Conservation (phyloP, 2,888 invertebrate genomes). For the Hirtodrosophila cameraria region DNA sequence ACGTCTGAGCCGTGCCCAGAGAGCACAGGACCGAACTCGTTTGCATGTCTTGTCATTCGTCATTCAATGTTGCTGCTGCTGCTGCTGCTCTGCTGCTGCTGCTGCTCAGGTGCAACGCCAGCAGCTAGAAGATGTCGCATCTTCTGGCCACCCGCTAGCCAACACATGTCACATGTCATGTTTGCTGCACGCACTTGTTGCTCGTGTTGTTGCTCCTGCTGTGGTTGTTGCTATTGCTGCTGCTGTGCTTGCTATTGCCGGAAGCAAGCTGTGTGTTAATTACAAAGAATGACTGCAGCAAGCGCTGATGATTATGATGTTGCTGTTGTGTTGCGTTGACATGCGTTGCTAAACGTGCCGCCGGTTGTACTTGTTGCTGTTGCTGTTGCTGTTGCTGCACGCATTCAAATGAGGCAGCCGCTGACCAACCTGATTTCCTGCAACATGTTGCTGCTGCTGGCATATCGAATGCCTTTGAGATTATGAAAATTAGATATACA, state of each 20-base stretch:
- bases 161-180: constrained; percentile 75
- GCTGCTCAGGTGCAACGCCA: constrained; percentile 73
- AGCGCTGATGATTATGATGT: constrained; percentile 63
- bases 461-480: constrained; percentile 59
- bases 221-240: constrained; percentile 12
- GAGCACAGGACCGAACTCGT: constrained; percentile 55
- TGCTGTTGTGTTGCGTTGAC: constrained; percentile 77
- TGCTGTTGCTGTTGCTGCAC: constrained; percentile 35
- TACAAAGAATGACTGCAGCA: constrained; percentile 53
- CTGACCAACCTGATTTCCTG: constrained; percentile 82
- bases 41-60: constrained; percentile 71
- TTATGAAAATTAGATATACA: constrained; percentile 80
- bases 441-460: constrained; percentile 62
- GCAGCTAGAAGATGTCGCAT: constrained; percentile 80
- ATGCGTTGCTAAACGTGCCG: constrained; percentile 82
- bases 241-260: constrained; percentile 53
- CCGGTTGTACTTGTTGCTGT: constrained; percentile 49
- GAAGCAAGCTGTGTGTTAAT: constrained; percentile 77
- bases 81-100: constrained; percentile 19
- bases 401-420: constrained; percentile 73
- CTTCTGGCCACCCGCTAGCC: constrained; percentile 70
- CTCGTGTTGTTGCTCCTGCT: constrained; percentile 20
- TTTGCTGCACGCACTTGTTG: constrained; percentile 67
- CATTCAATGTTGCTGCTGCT: constrained; percentile 53
- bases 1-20: constrained; percentile 57